Percentiles rank a stretch among this genome's conserved stretches.
Conservation (phyloP, 2,888 invertebrate genomes). For the Drosophila seclusa region DNA sequence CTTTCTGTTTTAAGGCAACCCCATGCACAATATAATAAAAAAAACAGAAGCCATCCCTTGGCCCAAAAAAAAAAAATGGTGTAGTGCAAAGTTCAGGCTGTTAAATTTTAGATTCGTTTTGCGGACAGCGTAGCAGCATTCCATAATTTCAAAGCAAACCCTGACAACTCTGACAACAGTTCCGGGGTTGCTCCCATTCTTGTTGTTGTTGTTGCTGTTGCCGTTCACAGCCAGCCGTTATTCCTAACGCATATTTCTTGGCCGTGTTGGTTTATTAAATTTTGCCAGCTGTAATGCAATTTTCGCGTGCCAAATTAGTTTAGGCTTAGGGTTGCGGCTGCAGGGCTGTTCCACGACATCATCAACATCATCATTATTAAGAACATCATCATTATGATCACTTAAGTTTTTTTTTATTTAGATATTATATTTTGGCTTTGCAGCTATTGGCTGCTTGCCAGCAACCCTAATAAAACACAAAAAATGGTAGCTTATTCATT, state of each 20-base stretch:
- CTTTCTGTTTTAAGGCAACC: constrained; percentile 37
- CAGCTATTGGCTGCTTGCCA: constrained; percentile 59
- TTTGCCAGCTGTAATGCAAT: constrained; percentile 74
- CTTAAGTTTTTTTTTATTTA: constrained; percentile 9
- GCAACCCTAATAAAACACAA: constrained; percentile 37
- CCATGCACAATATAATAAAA: constrained; percentile 4
- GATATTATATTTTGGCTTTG: constrained; percentile 37
- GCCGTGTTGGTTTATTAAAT: constrained; percentile 69
- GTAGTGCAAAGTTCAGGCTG: constrained; percentile 38
- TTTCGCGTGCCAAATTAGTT: constrained; percentile 77
- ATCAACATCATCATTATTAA: constrained; percentile 30
- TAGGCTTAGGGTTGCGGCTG: constrained; percentile 65
- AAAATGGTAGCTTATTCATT: constrained; percentile 10
- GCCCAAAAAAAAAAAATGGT: constrained; percentile 29
- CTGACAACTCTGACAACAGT: constrained; percentile 43
- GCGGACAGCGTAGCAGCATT: constrained; percentile 27
- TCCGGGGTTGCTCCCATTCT: constrained; percentile 24
- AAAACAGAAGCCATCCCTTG: constrained; percentile 39
- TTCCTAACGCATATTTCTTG: constrained; percentile 18
- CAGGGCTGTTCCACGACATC: constrained; percentile 61
- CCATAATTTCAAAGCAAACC: constrained; percentile 19
- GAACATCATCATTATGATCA: constrained; percentile 27
- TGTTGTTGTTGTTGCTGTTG: constrained; percentile 2
- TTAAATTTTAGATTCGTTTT: constrained; percentile 55
- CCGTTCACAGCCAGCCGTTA: constrained; percentile 41